Conservation (phyloP, 2,113 vertebrate species). For the Enhydra lutris region DNA sequence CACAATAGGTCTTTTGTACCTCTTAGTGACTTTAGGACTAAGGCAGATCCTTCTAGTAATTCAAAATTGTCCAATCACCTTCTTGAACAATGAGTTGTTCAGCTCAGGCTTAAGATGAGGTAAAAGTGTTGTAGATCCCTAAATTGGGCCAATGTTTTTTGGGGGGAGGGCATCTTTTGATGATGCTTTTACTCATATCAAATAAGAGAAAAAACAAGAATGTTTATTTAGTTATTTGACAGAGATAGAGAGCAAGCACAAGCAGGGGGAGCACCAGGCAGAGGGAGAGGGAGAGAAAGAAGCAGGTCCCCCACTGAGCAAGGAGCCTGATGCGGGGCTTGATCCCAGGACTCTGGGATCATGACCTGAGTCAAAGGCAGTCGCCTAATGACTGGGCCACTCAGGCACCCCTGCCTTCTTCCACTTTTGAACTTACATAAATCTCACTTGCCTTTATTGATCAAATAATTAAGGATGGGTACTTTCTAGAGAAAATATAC, state of each 20-base stretch:
- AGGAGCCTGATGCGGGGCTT: too few species aligned
- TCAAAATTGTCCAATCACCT: constrained; percentile 60
- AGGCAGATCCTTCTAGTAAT: constrained; percentile 47
- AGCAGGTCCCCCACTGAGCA: too few species aligned
- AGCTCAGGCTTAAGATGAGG: constrained; percentile 64
- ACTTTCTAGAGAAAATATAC: not conserved
- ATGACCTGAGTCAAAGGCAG: too few species aligned
- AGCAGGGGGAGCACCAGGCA: too few species aligned
- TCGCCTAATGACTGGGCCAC: too few species aligned
- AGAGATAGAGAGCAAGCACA: too few species aligned
- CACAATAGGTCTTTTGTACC: constrained; percentile 62
- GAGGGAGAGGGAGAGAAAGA: too few species aligned
- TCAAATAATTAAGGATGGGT: not conserved
- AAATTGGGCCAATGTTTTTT: not conserved
- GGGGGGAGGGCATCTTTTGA: not conserved
- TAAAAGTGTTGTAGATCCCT: constrained; percentile 45
- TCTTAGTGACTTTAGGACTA: constrained; percentile 48
- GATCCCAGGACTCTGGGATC: too few species aligned
- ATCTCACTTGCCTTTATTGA: not conserved
- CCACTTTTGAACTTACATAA: not conserved
- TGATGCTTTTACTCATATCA: constrained; percentile 49
- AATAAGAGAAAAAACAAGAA: constrained; percentile 66
- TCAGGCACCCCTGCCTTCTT: not conserved
- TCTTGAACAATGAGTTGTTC: constrained; percentile 68
- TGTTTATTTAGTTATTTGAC: not conserved